Conservation (phyloP, 1,140 invertebrate species). For the Leptinotarsa texana region DNA sequence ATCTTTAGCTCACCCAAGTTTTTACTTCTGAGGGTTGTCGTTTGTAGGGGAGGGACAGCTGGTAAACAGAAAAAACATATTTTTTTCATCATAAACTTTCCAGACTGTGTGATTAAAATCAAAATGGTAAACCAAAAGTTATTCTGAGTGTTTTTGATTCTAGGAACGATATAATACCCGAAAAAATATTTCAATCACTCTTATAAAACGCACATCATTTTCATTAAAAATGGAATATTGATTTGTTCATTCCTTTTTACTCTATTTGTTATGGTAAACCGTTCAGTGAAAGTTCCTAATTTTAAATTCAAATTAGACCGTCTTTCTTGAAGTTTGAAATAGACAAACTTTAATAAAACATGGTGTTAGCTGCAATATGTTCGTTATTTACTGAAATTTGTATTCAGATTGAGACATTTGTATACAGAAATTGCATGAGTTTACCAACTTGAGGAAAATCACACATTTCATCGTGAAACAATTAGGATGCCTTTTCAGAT, state of each 20-base stretch:
- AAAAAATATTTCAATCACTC: background rate
- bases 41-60: no score
- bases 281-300: background rate
- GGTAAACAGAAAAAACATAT: no score
- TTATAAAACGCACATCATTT: background rate
- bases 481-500: no score
- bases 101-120: background rate
- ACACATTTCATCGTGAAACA: no score
- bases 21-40: no score
- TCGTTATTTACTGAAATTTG: background rate
- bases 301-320: conserved; percentile 12
- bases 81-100: background rate
- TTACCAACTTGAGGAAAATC: no score
- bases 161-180: background rate
- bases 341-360: conserved; percentile 10
- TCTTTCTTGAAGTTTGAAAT: background rate
- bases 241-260: background rate
- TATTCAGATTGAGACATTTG: conserved; percentile 1
- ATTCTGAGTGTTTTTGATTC: background rate
- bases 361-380: background rate
- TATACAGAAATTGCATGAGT: background rate
- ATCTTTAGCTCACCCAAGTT: no score
- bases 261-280: conserved; percentile 12
- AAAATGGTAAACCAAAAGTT: background rate
- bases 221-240: background rate